These are phyloP conservation scores for Paramormyrops hopkinsi DNA, from an alignment of 2,797 vertebrate genomes.

Conservation along the genomic window DNA sequence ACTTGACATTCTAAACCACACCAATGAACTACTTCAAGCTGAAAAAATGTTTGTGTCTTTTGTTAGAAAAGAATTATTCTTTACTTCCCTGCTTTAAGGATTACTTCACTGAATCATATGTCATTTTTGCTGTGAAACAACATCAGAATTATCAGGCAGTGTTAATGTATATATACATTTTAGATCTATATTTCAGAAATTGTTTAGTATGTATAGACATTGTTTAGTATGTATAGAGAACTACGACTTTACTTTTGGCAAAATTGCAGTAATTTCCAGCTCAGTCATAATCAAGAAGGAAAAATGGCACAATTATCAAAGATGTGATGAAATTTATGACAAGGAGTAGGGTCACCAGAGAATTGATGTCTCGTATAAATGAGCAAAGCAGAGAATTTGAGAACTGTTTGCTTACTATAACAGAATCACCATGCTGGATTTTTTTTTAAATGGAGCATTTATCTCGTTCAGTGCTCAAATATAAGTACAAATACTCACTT, in stretches of 20 bases:
- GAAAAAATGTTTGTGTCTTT: not conserved
- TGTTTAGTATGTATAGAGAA: not conserved
- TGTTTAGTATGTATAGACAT: not conserved
- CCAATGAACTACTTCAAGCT: not conserved
- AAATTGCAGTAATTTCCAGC: not conserved
- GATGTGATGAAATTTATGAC: not conserved
- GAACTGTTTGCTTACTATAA: not conserved
- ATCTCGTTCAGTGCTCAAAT: not conserved
- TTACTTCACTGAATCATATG: not conserved
- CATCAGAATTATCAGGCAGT: not conserved
- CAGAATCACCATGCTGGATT: not conserved
- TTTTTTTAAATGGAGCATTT: not conserved
- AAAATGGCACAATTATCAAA: not conserved
- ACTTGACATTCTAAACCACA: not conserved
- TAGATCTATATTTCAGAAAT: not conserved
- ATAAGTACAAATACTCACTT: not conserved
- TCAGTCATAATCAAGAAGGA: not conserved
- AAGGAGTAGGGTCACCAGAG: not conserved
- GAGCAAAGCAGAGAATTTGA: not conserved
- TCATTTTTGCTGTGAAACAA: not conserved
- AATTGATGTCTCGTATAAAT: not conserved
- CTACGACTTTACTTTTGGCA: not conserved
- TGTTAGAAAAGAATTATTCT: not conserved
- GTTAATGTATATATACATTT: not conserved
- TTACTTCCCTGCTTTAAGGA: not conserved